Evolutionary conservation across 2,797 vertebrate genomes (phyloP).

Genomic region (Anniella stebbinsi): DNA sequence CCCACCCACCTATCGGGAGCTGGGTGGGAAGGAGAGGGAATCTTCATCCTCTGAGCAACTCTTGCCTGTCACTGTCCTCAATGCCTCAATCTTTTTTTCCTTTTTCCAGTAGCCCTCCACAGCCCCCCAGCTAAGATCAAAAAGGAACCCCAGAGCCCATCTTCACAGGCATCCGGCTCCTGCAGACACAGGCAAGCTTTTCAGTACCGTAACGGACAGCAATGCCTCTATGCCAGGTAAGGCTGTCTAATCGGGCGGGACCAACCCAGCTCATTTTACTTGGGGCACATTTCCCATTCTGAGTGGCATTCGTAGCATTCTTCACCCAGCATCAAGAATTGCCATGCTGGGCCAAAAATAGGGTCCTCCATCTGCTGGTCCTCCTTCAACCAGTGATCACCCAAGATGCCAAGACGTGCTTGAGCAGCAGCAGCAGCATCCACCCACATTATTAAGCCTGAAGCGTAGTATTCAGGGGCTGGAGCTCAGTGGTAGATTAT

Average conservation of each 20-base stretch:
- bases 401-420: neutral
- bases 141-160: slow-evolving; percentile 94
- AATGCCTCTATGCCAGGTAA: slow-evolving; percentile 98
- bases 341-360: too few relatives aligned
- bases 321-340: neutral
- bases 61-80: neutral
- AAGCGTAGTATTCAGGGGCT: neutral
- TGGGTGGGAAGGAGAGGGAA: neutral
- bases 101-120: slow-evolving; percentile 92
- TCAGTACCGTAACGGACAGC: slow-evolving; percentile 88
- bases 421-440: neutral
- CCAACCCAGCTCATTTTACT: neutral
- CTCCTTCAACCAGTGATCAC: neutral
- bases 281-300: neutral
- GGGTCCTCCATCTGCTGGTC: too few relatives aligned
- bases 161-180: slow-evolving; percentile 88
- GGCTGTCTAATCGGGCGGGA: fast-evolving
- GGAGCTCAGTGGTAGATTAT: too few relatives aligned
- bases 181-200: slow-evolving; percentile 90
- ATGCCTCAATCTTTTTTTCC: slow-evolving; percentile 28
- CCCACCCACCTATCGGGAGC: neutral
- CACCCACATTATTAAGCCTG: neutral
- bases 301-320: neutral
- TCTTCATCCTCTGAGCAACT: neutral
- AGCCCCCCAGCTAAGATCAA: slow-evolving; percentile 95